These are phyloP conservation scores for Tiliqua scincoides DNA, from an alignment of 2,113 vertebrate genomes.

Conservation along the genomic window DNA sequence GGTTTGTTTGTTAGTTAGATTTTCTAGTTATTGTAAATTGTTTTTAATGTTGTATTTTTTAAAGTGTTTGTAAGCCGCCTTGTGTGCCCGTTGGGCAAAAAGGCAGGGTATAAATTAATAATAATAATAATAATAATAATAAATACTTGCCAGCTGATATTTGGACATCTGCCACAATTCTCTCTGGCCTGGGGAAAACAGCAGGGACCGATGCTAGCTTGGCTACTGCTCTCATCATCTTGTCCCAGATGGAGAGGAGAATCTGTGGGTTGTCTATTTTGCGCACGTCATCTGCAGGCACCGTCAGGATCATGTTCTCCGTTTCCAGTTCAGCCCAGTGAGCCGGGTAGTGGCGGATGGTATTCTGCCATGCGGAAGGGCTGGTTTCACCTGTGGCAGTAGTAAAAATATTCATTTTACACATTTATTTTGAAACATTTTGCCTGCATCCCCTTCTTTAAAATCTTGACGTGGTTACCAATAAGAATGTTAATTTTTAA, in stretches of 20 bases:
- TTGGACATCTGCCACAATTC: conserved; percentile 84
- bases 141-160: conserved; percentile 77
- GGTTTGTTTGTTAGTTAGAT: too few relatives aligned
- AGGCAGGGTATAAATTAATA: too few relatives aligned
- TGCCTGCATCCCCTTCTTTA: too few relatives aligned
- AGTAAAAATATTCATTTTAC: not conserved
- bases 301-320: conserved; percentile 81
- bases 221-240: conserved; percentile 78
- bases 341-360: conserved; percentile 67
- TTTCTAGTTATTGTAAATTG: too few relatives aligned
- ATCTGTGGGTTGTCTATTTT: conserved; percentile 74
- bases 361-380: conserved; percentile 67
- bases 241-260: conserved; percentile 76
- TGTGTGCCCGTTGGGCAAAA: too few relatives aligned
- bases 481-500: too few relatives aligned
- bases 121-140: too few relatives aligned
- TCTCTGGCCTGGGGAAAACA: conserved; percentile 82
- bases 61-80: too few relatives aligned
- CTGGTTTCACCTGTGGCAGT: conserved; percentile 66
- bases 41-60: too few relatives aligned
- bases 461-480: too few relatives aligned
- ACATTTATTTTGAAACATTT: too few relatives aligned
- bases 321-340: conserved; percentile 86
- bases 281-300: conserved; percentile 71
- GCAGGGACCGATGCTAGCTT: conserved; percentile 76